Evolutionary conservation across 2,888 invertebrate species (phyloP).

Genomic region (Trileptium ribeirensis): DNA sequence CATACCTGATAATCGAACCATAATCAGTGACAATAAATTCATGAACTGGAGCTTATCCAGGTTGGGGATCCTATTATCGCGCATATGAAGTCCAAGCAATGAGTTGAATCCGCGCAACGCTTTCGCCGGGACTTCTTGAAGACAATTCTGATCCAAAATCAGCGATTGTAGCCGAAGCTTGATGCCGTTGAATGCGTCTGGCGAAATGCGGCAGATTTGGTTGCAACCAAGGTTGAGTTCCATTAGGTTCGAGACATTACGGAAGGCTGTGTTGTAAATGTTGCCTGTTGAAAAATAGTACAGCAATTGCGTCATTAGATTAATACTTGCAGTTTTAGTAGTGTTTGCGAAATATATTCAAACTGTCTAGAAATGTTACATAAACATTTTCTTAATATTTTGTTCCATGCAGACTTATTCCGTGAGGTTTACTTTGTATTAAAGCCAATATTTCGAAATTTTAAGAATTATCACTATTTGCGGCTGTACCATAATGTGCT

Average conservation of each 20-base stretch:
- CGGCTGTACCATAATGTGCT: too few species aligned
- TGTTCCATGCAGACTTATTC: too few species aligned
- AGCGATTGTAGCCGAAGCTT: constrained; percentile 45
- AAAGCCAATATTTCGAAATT: too few species aligned
- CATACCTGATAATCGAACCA: constrained; percentile 40
- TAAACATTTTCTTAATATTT: too few species aligned
- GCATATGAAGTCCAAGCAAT: constrained; percentile 47
- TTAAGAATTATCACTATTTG: too few species aligned
- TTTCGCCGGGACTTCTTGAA: constrained; percentile 41
- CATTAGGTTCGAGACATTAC: constrained; percentile 44
- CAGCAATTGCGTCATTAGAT: too few species aligned
- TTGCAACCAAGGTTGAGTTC: constrained; percentile 50
- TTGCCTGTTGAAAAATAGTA: too few species aligned
- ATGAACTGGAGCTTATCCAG: constrained; percentile 32
- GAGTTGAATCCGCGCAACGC: constrained; percentile 41
- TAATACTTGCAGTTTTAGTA: too few species aligned
- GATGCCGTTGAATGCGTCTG: constrained; percentile 42
- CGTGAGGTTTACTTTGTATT: too few species aligned
- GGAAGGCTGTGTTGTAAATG: constrained; percentile 42
- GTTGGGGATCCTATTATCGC: constrained; percentile 41
- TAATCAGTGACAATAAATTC: constrained; percentile 43
- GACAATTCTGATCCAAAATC: constrained; percentile 47
- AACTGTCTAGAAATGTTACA: too few species aligned
- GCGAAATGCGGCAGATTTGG: constrained; percentile 40
- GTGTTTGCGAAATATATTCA: too few species aligned